A percentile compares a stretch with the other conserved stretches of the same genome.
These are phyloP conservation scores for Drosophila neonasuta DNA, from an alignment of 2,888 invertebrate genomes.

Conservation along the genomic window DNA sequence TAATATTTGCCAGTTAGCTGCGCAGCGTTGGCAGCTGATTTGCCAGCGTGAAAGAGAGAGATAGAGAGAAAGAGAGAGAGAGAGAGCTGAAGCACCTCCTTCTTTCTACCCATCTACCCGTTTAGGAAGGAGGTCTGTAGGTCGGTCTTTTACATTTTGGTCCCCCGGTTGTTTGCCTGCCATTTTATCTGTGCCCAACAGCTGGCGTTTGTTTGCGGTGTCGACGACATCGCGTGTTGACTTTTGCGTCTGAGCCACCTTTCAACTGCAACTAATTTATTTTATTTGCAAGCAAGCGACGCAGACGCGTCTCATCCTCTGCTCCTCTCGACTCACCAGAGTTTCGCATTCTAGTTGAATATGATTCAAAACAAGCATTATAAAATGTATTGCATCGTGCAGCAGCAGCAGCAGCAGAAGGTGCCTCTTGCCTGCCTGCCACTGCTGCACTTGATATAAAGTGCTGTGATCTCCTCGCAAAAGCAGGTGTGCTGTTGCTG, in stretches of 20 bases:
- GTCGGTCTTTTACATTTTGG: slow-evolving; percentile 35
- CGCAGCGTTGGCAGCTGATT: slow-evolving; percentile 68
- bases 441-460: slow-evolving; percentile 64
- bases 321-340: slow-evolving; percentile 5
- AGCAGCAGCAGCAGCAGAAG: not conserved
- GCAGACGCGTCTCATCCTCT: slow-evolving; percentile 13
- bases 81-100: slow-evolving; percentile 12
- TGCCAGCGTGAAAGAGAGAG: slow-evolving; percentile 40
- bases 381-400: slow-evolving; percentile 67
- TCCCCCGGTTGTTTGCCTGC: slow-evolving; percentile 63
- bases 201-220: slow-evolving; percentile 78
- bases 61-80: not conserved
- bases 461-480: slow-evolving; percentile 46
- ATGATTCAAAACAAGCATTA: slow-evolving; percentile 76
- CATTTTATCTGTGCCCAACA: slow-evolving; percentile 74
- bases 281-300: slow-evolving; percentile 71
- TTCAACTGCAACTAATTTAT: slow-evolving; percentile 78
- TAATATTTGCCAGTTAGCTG: slow-evolving; percentile 77
- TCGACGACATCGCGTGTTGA: slow-evolving; percentile 72
- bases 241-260: slow-evolving; percentile 76
- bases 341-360: slow-evolving; percentile 35
- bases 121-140: slow-evolving; percentile 2
- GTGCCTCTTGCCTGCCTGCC: slow-evolving; percentile 1
- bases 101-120: not conserved
- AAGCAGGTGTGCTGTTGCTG: slow-evolving; percentile 14